Evolutionary conservation across 2,888 invertebrate species (phyloP).

Genomic region (Oxyteleia sp.): DNA sequence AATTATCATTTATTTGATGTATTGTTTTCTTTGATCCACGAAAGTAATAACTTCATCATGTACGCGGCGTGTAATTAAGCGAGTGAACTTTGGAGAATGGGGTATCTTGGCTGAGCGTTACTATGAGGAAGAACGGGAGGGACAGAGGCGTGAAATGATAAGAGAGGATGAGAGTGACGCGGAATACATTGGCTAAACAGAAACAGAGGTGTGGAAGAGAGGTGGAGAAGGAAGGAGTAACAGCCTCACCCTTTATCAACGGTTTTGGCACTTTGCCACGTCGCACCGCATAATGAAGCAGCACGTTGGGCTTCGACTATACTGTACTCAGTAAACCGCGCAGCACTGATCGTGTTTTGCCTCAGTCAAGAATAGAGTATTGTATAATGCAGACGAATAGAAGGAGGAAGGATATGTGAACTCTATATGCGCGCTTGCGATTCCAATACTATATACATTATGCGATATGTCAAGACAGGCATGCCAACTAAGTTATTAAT

Average conservation of each 20-base stretch:
- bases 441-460: constrained; percentile 38
- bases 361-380: constrained; percentile 81
- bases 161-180: constrained; percentile 55
- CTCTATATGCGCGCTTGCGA: constrained; percentile 37
- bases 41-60: constrained; percentile 65
- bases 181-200: constrained; percentile 69
- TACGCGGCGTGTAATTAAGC: constrained; percentile 69
- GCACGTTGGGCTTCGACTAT: constrained; percentile 84
- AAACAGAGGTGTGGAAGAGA: constrained; percentile 64
- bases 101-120: constrained; percentile 60
- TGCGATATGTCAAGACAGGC: too few species aligned
- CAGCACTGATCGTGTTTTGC: constrained; percentile 82
- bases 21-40: constrained; percentile 54
- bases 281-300: constrained; percentile 86
- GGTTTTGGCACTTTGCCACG: constrained; percentile 85
- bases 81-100: constrained; percentile 64
- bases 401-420: constrained; percentile 65
- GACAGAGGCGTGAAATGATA: constrained; percentile 63
- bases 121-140: constrained; percentile 54
- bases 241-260: constrained; percentile 81
- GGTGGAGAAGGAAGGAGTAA: constrained; percentile 61
- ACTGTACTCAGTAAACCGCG: constrained; percentile 74
- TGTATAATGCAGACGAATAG: constrained; percentile 75
- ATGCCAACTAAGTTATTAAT: constrained; percentile 38
- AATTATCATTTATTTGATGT: constrained; percentile 45